Evolutionary conservation across 2,113 vertebrate genomes (phyloP), one percentile per base, ranked within the genome.

Genomic region (Paralichthys olivaceus): DNA sequence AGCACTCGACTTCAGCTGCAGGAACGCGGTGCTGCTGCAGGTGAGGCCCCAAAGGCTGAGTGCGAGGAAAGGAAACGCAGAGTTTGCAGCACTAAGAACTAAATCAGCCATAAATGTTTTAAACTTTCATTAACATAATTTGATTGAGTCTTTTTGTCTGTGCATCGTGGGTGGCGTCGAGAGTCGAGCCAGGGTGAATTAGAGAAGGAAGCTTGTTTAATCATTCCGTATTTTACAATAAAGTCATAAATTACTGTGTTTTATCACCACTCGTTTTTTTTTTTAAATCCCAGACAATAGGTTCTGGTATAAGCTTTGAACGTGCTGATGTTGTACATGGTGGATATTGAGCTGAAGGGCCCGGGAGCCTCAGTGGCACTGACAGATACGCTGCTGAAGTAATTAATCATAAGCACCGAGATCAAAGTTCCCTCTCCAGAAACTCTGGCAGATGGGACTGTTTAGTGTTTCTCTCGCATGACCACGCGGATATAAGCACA

Each of bases 341-440:
- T 70, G 88, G 78, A 81, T 90, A 86, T 84, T 86, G 90, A 90
- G 80, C 84, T 69, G 79, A 87, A 81, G 22, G 72, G 86, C 55
- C 79, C 34, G 37, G 51, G 77, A 86, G 86, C 81, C 84, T 83
- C 84, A 58, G 84, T 82, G 87, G 73, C 87, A 76, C 83, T 86
- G 84, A 93, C 87, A 86, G 89, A 89, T 86, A 80, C 9, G n/a
- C 22, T 63, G 23, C 67, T 26, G 47, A 74, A 81, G 84, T 78
- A 86, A 93, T 92, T 90, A 91, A 91, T 91, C 92, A 83, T 85
- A 83, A 86, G 84, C 83, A 53, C 73, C 59, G 14, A 84, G 84
- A 92, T 91, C 88, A 90, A 91, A 92, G 90, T 84, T 86, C 75
- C 77, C 81, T 84, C 80, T 81, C 57, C 45, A 25, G 77, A 77